These are phyloP conservation scores for Balaeniceps rex DNA, from an alignment of 2,113 vertebrate genomes.

Conservation along the genomic window DNA sequence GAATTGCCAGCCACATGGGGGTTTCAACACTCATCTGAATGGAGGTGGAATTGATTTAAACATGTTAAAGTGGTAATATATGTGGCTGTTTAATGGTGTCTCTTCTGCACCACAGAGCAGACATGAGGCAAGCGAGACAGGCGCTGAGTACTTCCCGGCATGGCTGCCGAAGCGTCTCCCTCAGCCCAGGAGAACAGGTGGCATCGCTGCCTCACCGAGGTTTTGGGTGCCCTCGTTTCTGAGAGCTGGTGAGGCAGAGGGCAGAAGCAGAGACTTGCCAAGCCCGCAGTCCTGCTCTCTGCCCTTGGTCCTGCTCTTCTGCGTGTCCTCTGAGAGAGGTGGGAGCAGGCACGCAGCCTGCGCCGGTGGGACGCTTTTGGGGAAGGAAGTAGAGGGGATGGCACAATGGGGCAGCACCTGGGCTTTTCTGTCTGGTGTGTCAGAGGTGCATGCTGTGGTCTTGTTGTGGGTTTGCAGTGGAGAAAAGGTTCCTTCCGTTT, in stretches of 20 bases:
- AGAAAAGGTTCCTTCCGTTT: not conserved
- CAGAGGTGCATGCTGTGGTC: not conserved
- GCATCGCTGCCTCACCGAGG: not conserved
- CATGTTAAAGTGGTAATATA: slow-evolving; percentile 39
- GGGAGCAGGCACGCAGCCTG: not conserved
- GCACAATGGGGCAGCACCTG: not conserved
- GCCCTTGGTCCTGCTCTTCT: not conserved
- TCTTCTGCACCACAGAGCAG: slow-evolving; percentile 21
- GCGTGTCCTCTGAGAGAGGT: not conserved
- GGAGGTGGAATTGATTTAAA: slow-evolving; percentile 61
- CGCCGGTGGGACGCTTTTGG: fast-evolving
- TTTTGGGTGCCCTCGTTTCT: not conserved
- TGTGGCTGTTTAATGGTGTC: slow-evolving; percentile 16
- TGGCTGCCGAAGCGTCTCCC: not conserved
- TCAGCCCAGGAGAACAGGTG: not conserved
- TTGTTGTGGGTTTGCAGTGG: not conserved
- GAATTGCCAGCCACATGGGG: slow-evolving; percentile 42
- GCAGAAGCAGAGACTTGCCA: not conserved
- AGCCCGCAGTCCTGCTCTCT: fast-evolving
- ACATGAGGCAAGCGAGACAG: not conserved
- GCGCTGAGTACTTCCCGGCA: not conserved
- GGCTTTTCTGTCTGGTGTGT: not conserved
- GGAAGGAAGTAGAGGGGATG: not conserved
- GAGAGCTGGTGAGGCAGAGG: not conserved
- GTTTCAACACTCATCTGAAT: slow-evolving; percentile 51